These are phyloP conservation scores for Tokudaia muenninki DNA, from an alignment of 2,797 vertebrate species.

Conservation along the genomic window DNA sequence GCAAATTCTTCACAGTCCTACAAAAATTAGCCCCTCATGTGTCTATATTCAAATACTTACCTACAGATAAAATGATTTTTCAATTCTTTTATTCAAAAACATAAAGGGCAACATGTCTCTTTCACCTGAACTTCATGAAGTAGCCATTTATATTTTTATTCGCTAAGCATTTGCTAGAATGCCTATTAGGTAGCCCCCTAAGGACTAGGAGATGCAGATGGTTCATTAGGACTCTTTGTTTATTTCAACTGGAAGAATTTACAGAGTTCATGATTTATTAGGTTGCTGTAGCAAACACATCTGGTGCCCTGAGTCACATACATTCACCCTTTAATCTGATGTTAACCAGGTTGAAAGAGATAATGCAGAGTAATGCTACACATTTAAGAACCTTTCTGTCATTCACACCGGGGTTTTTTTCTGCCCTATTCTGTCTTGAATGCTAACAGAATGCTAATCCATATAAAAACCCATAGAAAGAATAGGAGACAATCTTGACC, in stretches of 20 bases:
- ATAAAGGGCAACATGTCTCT: conserved; percentile 40
- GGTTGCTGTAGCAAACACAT: conserved; percentile 64
- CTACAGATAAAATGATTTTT: conserved; percentile 25
- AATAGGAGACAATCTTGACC: neutral
- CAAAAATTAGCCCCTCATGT: neutral
- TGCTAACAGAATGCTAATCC: neutral
- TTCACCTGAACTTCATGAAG: conserved; percentile 64
- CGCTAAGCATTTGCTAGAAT: conserved; percentile 61
- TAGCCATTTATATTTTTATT: conserved; percentile 61
- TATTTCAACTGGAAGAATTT: conserved; percentile 80
- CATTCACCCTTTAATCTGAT: conserved; percentile 18
- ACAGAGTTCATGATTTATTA: conserved; percentile 79
- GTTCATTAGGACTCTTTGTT: conserved; percentile 76
- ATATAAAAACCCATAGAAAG: neutral
- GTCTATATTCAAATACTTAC: neutral
- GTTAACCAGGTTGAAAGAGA: conserved; percentile 52
- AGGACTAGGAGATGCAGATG: conserved; percentile 73
- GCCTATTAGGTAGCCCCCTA: conserved; percentile 50
- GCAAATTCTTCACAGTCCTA: neutral
- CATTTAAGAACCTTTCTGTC: neutral
- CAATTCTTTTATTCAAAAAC: conserved; percentile 1
- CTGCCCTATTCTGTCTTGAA: neutral
- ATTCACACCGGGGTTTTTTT: neutral
- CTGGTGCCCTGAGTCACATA: conserved; percentile 68
- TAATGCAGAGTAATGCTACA: conserved; percentile 18